Base-by-base conservation (phyloP, 2,888 invertebrate genomes). In the Yponomeuta evonymella region DNA sequence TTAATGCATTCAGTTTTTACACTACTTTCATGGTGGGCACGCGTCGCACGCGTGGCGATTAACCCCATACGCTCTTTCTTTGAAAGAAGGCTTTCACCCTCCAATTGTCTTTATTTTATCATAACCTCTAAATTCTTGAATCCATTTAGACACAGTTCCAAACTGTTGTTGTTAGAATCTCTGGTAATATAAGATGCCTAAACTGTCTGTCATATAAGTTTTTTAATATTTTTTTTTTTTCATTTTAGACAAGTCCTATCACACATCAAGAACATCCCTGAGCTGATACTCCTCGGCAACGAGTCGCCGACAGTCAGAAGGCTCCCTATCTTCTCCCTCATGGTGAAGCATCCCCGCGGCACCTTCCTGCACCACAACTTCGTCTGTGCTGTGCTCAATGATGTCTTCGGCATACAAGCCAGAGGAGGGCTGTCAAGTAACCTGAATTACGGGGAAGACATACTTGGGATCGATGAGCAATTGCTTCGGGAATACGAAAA, bases 361-460 rank as follows among this genome's bases (percentile, higher is more conserved):
- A 95, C 96, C 15, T 97, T 96, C 83, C 94, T 98, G 2, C 98
- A 98, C 84, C 97, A 98, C 85, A 97, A 97, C 87, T 95, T 96
- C 89, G 95, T 98, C 11, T 96, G 96, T 76, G 96, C 97, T 11
- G 94, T 98, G 30, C 93, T 98, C 67, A 98, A 98, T 81, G 98
- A 98, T 80, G 95, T 98, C 43, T 98, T 97, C 83, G 98, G 98
- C 0, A 97, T 98, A 71, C 98, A 98, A 87, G 96, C 96, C 0
- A 92, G 96, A 73, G 95, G 96, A 0, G 96, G 96, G 0, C 94
- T 96, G 78, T 95, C 95, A 23, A 97, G 97, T 85, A 96, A 97
- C 68, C 95, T 96, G 70, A 95, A 96, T 71, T 97, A 98, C 81
- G 97, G 96, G 3, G 95, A 97, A 84, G 96, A 96, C 85, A 90